These are phyloP conservation scores for Chorisops tibialis DNA, from an alignment of 2,888 invertebrate genomes.

Conservation along the genomic window DNA sequence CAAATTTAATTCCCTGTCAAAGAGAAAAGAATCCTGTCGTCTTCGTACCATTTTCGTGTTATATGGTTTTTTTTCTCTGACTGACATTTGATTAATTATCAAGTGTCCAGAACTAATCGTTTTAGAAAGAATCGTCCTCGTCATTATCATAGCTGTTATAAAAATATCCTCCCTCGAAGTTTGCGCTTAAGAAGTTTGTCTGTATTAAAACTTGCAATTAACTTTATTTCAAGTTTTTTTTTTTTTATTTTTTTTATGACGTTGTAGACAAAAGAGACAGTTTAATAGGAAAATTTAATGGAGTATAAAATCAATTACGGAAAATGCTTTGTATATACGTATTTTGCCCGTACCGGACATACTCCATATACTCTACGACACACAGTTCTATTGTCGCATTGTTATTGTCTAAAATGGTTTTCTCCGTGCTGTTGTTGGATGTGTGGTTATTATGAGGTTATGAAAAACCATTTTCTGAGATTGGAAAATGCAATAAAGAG, in stretches of 20 bases:
- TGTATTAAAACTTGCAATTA: slow-evolving; percentile 3
- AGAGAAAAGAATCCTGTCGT: not conserved
- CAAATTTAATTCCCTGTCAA: slow-evolving; percentile 12
- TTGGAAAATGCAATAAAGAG: no score
- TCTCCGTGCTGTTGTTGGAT: no score
- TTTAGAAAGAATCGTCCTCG: slow-evolving; percentile 11
- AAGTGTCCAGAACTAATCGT: slow-evolving; percentile 22
- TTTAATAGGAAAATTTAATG: slow-evolving; percentile 20
- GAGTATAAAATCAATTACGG: slow-evolving; percentile 21
- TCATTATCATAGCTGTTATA: not conserved
- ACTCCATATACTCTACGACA: no score
- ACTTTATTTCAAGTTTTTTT: slow-evolving; percentile 22
- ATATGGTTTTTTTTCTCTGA: slow-evolving; percentile 3
- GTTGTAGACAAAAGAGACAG: slow-evolving; percentile 21
- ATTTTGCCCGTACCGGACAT: not conserved
- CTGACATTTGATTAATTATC: slow-evolving; percentile 23
- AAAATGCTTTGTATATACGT: slow-evolving; percentile 8
- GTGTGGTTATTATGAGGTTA: no score
- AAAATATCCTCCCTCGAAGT: not conserved
- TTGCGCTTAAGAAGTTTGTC: not conserved
- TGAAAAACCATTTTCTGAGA: no score
- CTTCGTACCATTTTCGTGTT: no score
- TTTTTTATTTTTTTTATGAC: no score
- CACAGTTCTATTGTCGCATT: no score
- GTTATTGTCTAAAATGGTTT: no score